phyloP scores from a whole-genome alignment of 2,797 vertebrate species.

The Leptodactylus fallax region DNA sequence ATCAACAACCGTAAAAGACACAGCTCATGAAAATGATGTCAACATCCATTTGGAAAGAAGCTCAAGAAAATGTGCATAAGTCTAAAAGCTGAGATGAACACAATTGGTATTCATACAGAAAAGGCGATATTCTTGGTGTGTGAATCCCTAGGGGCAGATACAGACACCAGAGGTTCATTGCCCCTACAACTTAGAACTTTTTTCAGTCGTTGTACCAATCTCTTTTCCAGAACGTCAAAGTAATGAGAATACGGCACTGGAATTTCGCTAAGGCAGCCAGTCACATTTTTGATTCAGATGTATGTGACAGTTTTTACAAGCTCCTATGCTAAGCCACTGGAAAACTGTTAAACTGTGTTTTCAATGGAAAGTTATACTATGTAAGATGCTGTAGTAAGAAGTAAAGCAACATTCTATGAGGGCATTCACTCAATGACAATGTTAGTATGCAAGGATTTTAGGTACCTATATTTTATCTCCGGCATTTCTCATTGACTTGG shows the following conservation, averaged over 20 bases:
- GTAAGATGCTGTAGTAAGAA: background rate
- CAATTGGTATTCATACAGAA: slow-evolving; percentile 26
- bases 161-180: background rate
- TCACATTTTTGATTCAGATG: slow-evolving; percentile 18
- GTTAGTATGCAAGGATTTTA: background rate
- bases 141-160: background rate
- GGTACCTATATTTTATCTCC: background rate
- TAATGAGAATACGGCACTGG: slow-evolving; percentile 21
- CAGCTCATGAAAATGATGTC: slow-evolving; percentile 22
- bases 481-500: background rate
- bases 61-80: slow-evolving; percentile 15
- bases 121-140: slow-evolving; percentile 18
- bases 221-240: background rate
- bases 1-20: slow-evolving; percentile 15
- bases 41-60: slow-evolving; percentile 22
- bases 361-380: background rate
- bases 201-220: slow-evolving; percentile 19
- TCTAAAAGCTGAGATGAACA: slow-evolving; percentile 17
- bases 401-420: background rate
- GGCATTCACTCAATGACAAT: background rate
- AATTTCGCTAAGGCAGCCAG: background rate
- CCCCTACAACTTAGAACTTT: background rate
- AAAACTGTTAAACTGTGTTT: background rate
- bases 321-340: background rate
- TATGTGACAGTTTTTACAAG: slow-evolving; percentile 21